Base-by-base conservation (phyloP, 2,113 vertebrate genomes). In the Chiloscyllium plagiosum region DNA sequence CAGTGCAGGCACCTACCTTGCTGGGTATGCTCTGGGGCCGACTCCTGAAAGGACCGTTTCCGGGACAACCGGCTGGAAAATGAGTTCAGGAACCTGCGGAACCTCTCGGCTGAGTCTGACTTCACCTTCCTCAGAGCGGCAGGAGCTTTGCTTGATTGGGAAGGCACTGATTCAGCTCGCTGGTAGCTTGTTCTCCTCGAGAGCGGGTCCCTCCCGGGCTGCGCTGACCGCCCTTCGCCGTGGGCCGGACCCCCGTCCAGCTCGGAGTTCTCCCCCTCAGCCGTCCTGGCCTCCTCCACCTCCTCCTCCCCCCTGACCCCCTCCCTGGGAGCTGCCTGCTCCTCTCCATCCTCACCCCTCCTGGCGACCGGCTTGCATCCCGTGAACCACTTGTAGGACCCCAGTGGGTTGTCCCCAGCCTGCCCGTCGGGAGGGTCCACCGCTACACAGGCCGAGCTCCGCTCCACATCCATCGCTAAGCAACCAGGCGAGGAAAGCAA, bases 341-440 rank as follows among this genome's bases (percentile, higher is more conserved):
- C 42, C 42, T 96, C 97, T 0, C 8, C 97, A 92, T 98, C 97
- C 0, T 97, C 96, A 0, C 96, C 87, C 68, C 97, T 98, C 29
- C 97, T 96, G 33, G 97, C 83, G 0, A 95, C 33, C 93, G 96
- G 97, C 61, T 97, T 97, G 69, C 97, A 96, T n/a, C 97, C 97
- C 0, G 97, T 98, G 93, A 98, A 97, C 98, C 98, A 98, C 96
- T 97, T 97, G 97, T 98, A 98, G 0, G 97, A 97, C 96, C 97
- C 97, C 72, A 98, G 97, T 0, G 50, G 50, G 87, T 97, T 94
- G 65, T 37, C 97, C 97, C 1, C 96, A 96, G 15, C 22, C 7
- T 94, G 92, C 33, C 70, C 26, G 20, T 47, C 42, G 0, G 37
- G 24, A 4, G 17, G 20, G 0, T 47, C 66, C 4, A 86, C 95